phyloP scores from a whole-genome alignment of 2,797 vertebrate genomes.

The Betta splendens region DNA sequence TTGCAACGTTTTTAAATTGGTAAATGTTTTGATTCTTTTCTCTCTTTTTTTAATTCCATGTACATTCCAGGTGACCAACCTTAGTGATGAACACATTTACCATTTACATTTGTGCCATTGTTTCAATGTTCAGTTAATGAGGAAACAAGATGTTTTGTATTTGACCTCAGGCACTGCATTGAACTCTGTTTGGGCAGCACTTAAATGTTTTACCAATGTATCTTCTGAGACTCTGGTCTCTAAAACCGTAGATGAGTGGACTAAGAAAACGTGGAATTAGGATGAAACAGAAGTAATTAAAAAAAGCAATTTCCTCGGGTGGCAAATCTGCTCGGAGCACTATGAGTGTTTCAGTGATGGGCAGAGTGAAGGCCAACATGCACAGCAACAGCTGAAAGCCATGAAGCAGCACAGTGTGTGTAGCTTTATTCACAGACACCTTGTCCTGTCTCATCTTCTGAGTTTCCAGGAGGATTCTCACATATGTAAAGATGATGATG shows the following conservation, averaged over 20 bases:
- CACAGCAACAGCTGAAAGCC: conserved; percentile 81
- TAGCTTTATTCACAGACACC: conserved; percentile 74
- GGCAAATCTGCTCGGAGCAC: conserved; percentile 48
- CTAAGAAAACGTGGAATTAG: conserved; percentile 80
- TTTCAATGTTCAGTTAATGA: no score
- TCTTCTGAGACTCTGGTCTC: conserved; percentile 72
- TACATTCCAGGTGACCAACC: no score
- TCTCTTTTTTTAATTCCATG: no score
- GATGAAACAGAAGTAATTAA: conserved; percentile 78
- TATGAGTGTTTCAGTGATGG: conserved; percentile 68
- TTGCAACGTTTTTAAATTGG: no score
- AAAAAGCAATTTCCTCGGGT: conserved; percentile 64
- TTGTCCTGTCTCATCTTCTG: conserved; percentile 72
- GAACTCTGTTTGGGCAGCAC: conserved; percentile 32
- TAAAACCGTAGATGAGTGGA: conserved; percentile 80
- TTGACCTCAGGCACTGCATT: not conserved
- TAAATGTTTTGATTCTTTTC: no score
- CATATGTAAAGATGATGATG: conserved; percentile 81
- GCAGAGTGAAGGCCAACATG: conserved; percentile 72
- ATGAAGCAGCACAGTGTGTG: conserved; percentile 82
- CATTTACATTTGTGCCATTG: no score
- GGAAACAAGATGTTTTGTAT: no score
- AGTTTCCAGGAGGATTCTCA: conserved; percentile 79
- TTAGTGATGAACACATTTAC: no score
- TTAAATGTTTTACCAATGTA: conserved; percentile 55